Conservation (phyloP, 2,888 invertebrate genomes). For the Globia sparganii region DNA sequence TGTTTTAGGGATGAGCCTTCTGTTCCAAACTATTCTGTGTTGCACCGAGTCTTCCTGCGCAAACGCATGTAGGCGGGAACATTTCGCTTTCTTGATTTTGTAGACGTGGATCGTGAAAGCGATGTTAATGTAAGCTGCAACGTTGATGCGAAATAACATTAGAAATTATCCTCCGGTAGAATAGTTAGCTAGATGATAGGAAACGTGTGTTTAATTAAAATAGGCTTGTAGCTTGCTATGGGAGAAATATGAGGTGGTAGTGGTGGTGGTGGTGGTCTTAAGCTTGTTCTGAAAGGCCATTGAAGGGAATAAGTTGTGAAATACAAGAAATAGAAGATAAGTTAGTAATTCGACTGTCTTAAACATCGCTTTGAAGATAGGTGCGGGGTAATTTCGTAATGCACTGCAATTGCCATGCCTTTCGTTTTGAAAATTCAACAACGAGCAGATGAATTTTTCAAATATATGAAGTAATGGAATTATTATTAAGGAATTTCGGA, state of each 20-base stretch:
- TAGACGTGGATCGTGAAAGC: constrained; percentile 61
- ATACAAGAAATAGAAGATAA: not conserved
- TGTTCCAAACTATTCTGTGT: not conserved
- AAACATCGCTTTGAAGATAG: not conserved
- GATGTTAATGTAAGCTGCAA: constrained; percentile 54
- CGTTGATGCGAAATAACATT: constrained; percentile 50
- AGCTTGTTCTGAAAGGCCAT: not conserved
- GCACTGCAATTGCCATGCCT: not conserved
- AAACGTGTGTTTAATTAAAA: constrained; percentile 39
- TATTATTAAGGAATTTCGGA: not conserved
- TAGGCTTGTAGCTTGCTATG: constrained; percentile 1
- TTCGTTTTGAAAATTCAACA: not conserved
- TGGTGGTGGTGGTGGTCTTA: not conserved
- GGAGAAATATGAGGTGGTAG: not conserved
- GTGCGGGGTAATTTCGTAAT: not conserved
- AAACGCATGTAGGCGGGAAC: constrained; percentile 58
- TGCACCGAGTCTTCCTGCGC: constrained; percentile 47
- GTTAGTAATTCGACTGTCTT: not conserved
- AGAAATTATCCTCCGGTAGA: constrained; percentile 51
- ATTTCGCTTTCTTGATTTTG: constrained; percentile 62
- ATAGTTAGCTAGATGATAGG: constrained; percentile 19
- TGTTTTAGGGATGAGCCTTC: constrained; percentile 16
- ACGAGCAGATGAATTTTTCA: not conserved
- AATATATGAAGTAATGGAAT: not conserved
- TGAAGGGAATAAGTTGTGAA: not conserved